These are phyloP conservation scores for Schrankia costaestrigalis DNA, from an alignment of 2,888 invertebrate genomes.

Conservation along the genomic window DNA sequence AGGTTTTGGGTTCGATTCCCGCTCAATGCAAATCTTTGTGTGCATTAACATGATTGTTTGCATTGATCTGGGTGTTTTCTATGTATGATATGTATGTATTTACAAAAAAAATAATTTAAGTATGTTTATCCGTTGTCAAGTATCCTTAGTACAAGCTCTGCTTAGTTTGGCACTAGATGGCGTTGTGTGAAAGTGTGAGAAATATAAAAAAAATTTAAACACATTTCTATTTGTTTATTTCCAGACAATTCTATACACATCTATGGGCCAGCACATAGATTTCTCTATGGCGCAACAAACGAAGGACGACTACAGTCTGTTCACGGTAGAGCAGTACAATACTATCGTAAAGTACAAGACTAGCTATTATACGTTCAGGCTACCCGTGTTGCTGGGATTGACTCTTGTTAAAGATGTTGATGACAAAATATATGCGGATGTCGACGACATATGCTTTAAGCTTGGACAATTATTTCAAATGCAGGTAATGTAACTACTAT, in stretches of 20 bases:
- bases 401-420: slow-evolving; percentile 86
- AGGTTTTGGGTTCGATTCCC: too few relatives aligned
- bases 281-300: slow-evolving; percentile 77
- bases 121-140: too few relatives aligned
- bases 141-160: too few relatives aligned
- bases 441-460: slow-evolving; percentile 89
- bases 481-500: slow-evolving; percentile 77
- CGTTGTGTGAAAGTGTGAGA: too few relatives aligned
- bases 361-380: slow-evolving; percentile 92
- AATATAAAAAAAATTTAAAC: not conserved
- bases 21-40: too few relatives aligned
- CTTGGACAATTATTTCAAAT: slow-evolving; percentile 97
- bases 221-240: slow-evolving; percentile 14
- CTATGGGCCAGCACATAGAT: slow-evolving; percentile 91
- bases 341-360: slow-evolving; percentile 94
- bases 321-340: slow-evolving; percentile 90
- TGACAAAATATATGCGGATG: slow-evolving; percentile 84
- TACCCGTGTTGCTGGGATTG: slow-evolving; percentile 93
- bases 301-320: slow-evolving; percentile 65
- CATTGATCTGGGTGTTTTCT: too few relatives aligned
- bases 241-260: slow-evolving; percentile 81
- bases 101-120: too few relatives aligned
- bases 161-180: too few relatives aligned
- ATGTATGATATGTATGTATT: too few relatives aligned
- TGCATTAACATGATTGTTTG: too few relatives aligned